Evolutionary conservation across 2,888 invertebrate species (phyloP).

Genomic region (Sarcophaga carnaria): DNA sequence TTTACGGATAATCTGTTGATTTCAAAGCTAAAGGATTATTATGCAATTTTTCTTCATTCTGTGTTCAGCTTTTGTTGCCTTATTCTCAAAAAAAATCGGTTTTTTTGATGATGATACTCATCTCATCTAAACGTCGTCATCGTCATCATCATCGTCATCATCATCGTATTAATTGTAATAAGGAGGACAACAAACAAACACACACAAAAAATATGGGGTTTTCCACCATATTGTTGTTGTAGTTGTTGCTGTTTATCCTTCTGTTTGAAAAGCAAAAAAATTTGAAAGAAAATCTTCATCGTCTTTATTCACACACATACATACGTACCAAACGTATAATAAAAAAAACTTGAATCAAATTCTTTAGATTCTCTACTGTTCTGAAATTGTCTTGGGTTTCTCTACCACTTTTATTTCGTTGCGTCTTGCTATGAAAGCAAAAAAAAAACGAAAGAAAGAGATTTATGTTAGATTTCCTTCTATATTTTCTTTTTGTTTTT

Average conservation of each 20-base stretch:
- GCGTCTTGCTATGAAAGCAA: background rate
- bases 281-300: constrained; percentile 8
- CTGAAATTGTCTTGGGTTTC: constrained; percentile 43
- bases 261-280: background rate
- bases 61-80: constrained; percentile 69
- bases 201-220: constrained; percentile 20
- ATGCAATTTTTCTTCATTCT: constrained; percentile 79
- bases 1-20: constrained; percentile 80
- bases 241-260: constrained; percentile 49
- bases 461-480: background rate
- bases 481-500: constrained; percentile 5
- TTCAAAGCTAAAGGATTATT: constrained; percentile 81
- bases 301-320: background rate
- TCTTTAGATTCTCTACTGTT: constrained; percentile 20
- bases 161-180: constrained; percentile 57
- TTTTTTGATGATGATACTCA: constrained; percentile 50
- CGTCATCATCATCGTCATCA: constrained; percentile 40
- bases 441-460: background rate
- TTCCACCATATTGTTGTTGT: constrained; percentile 18
- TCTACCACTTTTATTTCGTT: background rate
- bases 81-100: background rate
- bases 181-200: constrained; percentile 62
- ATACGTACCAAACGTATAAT: background rate
- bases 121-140: constrained; percentile 52
- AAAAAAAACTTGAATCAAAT: constrained; percentile 25